Evolutionary conservation across 2,888 invertebrate species (phyloP).

Genomic region (Dioctria linearis): DNA sequence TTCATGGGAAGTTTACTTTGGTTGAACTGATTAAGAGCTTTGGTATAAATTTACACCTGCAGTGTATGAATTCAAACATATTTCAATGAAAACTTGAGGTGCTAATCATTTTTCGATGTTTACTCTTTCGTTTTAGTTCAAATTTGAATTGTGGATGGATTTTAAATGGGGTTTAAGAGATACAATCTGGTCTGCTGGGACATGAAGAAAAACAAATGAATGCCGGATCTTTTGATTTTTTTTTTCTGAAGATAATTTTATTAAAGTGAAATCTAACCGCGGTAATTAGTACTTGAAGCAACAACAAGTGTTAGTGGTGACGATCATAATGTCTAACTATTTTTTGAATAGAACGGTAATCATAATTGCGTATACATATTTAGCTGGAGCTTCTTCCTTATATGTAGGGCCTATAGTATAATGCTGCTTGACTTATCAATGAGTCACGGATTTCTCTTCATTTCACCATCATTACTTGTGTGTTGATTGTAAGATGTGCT

Average conservation of each 20-base stretch:
- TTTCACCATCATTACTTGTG: not conserved
- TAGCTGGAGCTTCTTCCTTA: constrained; percentile 23
- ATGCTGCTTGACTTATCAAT: constrained; percentile 22
- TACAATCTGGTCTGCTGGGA: not conserved
- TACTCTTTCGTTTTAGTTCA: not conserved
- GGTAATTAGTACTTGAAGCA: not conserved
- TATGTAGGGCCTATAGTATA: too few relatives aligned
- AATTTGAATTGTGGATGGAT: constrained; percentile 6
- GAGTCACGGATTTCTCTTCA: constrained; percentile 31
- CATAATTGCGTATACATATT: not conserved
- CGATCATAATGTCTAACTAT: too few relatives aligned
- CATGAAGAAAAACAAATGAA: not conserved
- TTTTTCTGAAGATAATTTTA: too few relatives aligned
- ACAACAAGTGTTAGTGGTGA: too few relatives aligned
- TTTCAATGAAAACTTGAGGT: constrained; percentile 4
- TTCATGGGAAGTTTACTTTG: constrained; percentile 21
- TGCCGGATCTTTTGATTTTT: not conserved
- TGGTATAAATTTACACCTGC: constrained; percentile 22
- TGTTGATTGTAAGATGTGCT: not conserved
- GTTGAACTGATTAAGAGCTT: constrained; percentile 40
- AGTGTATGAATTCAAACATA: too few relatives aligned
- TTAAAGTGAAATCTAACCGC: not conserved
- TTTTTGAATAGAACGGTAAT: too few relatives aligned
- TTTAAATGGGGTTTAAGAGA: constrained; percentile 1
- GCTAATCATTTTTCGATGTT: constrained; percentile 5